A percentile compares a stretch with the other conserved stretches of the same genome.
Conservation (phyloP, 2,113 vertebrate species). For the Prionailurus bengalensis region DNA sequence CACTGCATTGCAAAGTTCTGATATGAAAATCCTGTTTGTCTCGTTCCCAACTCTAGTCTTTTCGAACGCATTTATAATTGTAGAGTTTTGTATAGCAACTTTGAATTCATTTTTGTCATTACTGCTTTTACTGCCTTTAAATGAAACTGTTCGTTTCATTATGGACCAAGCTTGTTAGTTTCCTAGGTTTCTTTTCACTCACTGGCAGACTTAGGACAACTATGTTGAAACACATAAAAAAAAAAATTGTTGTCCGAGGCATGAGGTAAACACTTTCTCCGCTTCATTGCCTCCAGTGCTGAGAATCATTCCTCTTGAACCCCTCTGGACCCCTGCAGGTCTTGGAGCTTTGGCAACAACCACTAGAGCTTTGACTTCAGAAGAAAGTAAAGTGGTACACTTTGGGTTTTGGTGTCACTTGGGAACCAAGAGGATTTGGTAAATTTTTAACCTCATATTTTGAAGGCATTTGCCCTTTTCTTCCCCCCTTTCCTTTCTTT, state of each 20-base stretch:
- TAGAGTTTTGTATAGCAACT: slow-evolving; percentile 51
- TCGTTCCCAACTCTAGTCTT: slow-evolving; percentile 23
- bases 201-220: neutral
- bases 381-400: neutral
- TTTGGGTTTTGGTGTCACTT: slow-evolving; percentile 47
- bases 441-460: slow-evolving; percentile 52
- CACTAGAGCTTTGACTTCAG: neutral
- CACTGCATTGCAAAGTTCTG: slow-evolving; percentile 3
- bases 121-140: slow-evolving; percentile 38
- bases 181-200: slow-evolving; percentile 51
- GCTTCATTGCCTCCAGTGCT: slow-evolving; percentile 31
- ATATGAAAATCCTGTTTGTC: neutral
- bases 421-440: slow-evolving; percentile 49
- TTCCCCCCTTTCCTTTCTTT: neutral
- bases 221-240: neutral
- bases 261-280: slow-evolving; percentile 51
- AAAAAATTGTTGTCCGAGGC: slow-evolving; percentile 4
- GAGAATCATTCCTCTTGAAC: slow-evolving; percentile 24
- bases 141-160: slow-evolving; percentile 71
- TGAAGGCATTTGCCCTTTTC: neutral
- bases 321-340: neutral
- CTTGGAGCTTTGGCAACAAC: neutral
- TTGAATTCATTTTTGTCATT: slow-evolving; percentile 56
- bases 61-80: slow-evolving; percentile 29
- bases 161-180: slow-evolving; percentile 59